Base-by-base conservation (phyloP, 2,797 vertebrate genomes). In the Phataginus tricuspis region DNA sequence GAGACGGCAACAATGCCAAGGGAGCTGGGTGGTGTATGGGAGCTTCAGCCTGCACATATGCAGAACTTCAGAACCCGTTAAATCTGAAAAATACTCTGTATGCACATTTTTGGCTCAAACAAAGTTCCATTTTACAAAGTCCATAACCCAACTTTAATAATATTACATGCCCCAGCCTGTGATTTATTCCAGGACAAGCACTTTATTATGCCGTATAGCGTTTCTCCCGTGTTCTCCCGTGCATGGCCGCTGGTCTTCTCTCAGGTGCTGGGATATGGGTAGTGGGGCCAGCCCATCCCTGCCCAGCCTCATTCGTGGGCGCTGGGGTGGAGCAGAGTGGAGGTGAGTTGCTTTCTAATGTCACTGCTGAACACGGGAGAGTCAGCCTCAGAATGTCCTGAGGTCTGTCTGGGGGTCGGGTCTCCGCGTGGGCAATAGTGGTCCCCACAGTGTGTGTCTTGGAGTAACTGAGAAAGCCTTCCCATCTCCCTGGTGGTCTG, bases 71-170 rank as follows among this genome's bases (percentile, higher is more conserved):
- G 95, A 88, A 94, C 63, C 71, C 0, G 31, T 89, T 95, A 96
- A 95, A 95, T 91, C 89, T 89, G 96, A 94, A 96, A 96, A 97
- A 85, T 68, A 84, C 93, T 25, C 51, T 39, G 77, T 75, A 27
- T 49, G 93, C 93, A 87, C 94, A 94, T 86, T 95, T 97, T 95
- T 92, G 96, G 86, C 92, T 97, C 97, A 89, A 96, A 92, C 90
- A 82, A 72, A 95, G 96, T 97, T 96, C 96, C 92, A 90, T 97
- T 78, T 97, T 90, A 97, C 89, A 74, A 94, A 97, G 97, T 93
- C 96, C 75, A 83, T 95, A 96, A 93, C 89, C 94, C 91, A 78
- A 86, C 94, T 92, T 93, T 97, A 91, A 83, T 94, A 86, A 95
- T 95, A 88, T 94, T 96, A 87, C 77, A 12, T 96, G 72, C 90